These are phyloP conservation scores for Linnaemya vulpina DNA, from an alignment of 2,888 invertebrate species.

Conservation along the genomic window DNA sequence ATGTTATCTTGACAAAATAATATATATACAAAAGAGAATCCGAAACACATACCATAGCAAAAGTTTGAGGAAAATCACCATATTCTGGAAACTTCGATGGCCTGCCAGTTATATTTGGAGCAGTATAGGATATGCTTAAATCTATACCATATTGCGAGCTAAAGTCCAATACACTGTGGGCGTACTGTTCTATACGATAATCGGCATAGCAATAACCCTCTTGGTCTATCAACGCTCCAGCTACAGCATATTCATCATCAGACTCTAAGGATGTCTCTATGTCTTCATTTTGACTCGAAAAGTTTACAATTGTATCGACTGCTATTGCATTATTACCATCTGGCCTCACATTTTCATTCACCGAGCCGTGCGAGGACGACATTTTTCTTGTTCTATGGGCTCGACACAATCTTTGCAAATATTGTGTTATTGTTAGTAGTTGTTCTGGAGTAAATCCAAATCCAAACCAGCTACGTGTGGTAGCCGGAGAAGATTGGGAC, in stretches of 20 bases:
- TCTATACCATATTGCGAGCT: conserved; percentile 96
- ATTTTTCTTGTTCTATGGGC: conserved; percentile 38
- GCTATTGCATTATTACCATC: conserved; percentile 39
- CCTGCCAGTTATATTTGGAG: conserved; percentile 92
- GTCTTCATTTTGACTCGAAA: conserved; percentile 65
- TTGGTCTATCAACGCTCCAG: conserved; percentile 63
- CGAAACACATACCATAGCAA: conserved; percentile 89
- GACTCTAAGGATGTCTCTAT: conserved; percentile 63
- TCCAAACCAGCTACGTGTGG: conserved; percentile 70
- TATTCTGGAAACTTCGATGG: conserved; percentile 94
- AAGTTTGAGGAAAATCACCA: conserved; percentile 95
- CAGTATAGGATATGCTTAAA: conserved; percentile 94
- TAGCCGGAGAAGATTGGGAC: conserved; percentile 67
- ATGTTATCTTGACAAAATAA: neutral
- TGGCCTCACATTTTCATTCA: conserved; percentile 63
- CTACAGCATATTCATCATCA: conserved; percentile 55
- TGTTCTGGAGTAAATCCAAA: conserved; percentile 67
- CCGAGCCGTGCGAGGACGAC: conserved; percentile 55
- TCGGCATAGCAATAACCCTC: conserved; percentile 72
- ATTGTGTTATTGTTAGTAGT: conserved; percentile 64
- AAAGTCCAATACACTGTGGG: conserved; percentile 90
- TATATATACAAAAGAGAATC: too few relatives aligned
- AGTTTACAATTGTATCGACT: conserved; percentile 76
- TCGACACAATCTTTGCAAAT: conserved; percentile 60
- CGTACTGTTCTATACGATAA: conserved; percentile 88